Base-by-base conservation (phyloP, 35 echinoderm and acorn worm species). In the Strongylocentrotus purpuratus region DNA sequence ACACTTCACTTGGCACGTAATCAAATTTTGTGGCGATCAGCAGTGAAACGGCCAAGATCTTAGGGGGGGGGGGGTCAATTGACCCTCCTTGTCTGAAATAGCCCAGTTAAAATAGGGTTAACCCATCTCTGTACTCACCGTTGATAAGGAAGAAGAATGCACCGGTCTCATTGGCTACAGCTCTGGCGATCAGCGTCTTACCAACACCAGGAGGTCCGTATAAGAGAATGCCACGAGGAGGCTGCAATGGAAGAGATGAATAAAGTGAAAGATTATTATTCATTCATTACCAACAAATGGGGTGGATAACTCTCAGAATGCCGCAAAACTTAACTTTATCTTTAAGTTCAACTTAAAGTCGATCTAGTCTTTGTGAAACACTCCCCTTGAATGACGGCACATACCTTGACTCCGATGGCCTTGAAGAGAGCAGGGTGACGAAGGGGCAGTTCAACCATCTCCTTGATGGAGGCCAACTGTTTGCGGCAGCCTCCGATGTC, bases 101-200 rank as follows among this genome's bases (percentile, higher is more conserved):
- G n/a, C n/a, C n/a, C n/a, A n/a, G n/a, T n/a, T n/a, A n/a, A n/a
- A n/a, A n/a, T n/a, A n/a, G n/a, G n/a, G n/a, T 55, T 10, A 55
- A n/a, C 65, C 25, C 0, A 20, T 50, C 32, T 33, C 4, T 86
- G 31, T 52, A 18, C 96, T 96, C 94, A 97, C 97, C 98, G 92
- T 99, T 99, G 33, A 98, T 99, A n/a, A 99, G 96, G 95, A 99
- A 99, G 92, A 99, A 99, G 96, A 99, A 99, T 20, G 98, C 98
- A 35, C 98, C 98, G n/a, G 98, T 99, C 86, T 99, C 98, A 94
- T 99, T 99, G 45, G 98, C 98, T 33, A 99, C 97, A 33, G 98
- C 98, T 94, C 98, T 97, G 33, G 98, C 98, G 94, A 99, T 99
- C 85, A 99, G 91, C 31, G 98, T 99, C 96, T 99, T 99, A 61